A percentile compares a stretch with the other conserved stretches of the same genome.
Conservation (phyloP, 2,113 vertebrate genomes). For the Onychostoma macrolepis region DNA sequence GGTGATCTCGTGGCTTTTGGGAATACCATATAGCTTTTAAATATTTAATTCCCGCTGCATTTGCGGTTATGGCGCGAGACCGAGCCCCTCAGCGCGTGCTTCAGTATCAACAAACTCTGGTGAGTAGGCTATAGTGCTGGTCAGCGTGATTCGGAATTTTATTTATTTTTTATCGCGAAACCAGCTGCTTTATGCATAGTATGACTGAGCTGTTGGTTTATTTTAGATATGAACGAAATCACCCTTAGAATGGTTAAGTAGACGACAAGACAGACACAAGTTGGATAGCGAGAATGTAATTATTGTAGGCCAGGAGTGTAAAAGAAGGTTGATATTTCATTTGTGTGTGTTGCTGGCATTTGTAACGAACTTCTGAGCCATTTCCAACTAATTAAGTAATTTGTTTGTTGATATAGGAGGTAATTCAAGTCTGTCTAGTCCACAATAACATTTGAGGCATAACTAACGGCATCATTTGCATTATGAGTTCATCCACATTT, state of each 20-base stretch:
- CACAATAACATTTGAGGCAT: constrained; percentile 5
- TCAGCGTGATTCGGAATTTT: neutral
- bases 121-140: constrained; percentile 61
- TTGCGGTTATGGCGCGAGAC: constrained; percentile 68
- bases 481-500: constrained; percentile 1
- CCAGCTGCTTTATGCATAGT: neutral
- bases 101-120: constrained; percentile 81
- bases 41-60: neutral
- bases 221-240: neutral
- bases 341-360: neutral
- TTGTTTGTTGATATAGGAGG: neutral
- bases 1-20: constrained; percentile 16
- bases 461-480: constrained; percentile 17
- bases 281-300: neutral
- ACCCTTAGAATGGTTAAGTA: neutral
- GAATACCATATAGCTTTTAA: constrained; percentile 5
- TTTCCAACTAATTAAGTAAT: constrained; percentile 15
- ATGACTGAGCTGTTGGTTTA: neutral
- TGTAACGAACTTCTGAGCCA: neutral
- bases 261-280: neutral
- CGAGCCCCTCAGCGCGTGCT: constrained; percentile 70
- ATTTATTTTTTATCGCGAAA: too few species aligned
- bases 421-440: neutral
- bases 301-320: neutral
- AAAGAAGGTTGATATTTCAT: neutral